A percentile compares a stretch with the other conserved stretches of the same genome.
Conservation (phyloP, 2,113 vertebrate species). For the Syngnathus scovelli region DNA sequence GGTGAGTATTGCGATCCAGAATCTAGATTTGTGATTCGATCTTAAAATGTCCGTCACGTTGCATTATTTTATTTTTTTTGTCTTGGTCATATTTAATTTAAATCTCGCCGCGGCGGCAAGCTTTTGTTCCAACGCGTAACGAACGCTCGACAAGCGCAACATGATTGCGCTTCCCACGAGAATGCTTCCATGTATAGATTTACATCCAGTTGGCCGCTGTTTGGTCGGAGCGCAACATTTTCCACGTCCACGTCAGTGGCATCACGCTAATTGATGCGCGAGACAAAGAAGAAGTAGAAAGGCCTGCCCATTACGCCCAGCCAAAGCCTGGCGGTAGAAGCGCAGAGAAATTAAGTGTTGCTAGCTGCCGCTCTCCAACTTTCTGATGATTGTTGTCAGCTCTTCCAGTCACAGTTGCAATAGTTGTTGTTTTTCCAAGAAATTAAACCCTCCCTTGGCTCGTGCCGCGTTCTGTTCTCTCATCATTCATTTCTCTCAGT, state of each 20-base stretch:
- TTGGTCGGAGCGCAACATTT: conserved; percentile 45
- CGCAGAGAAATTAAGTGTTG: conserved; percentile 62
- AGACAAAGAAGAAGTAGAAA: conserved; percentile 36
- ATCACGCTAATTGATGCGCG: conserved; percentile 57
- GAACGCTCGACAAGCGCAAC: conserved; percentile 24
- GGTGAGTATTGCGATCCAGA: conserved; percentile 70
- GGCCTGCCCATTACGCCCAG: conserved; percentile 54
- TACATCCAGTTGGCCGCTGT: conserved; percentile 47
- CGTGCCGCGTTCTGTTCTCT: conserved; percentile 3
- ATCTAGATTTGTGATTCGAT: not conserved
- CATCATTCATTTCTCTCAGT: conserved; percentile 23
- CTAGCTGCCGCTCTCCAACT: conserved; percentile 56
- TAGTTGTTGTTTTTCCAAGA: conserved; percentile 39
- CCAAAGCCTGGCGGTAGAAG: conserved; percentile 57
- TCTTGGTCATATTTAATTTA: conserved; percentile 5
- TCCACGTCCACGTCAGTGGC: conserved; percentile 55
- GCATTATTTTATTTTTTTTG: not conserved
- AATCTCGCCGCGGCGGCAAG: conserved; percentile 14
- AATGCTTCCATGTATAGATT: conserved; percentile 38
- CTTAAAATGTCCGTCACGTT: not conserved
- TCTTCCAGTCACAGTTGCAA: conserved; percentile 38
- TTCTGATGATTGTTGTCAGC: conserved; percentile 47
- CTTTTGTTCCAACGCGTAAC: conserved; percentile 30
- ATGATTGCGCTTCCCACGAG: conserved; percentile 27
- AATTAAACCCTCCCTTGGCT: conserved; percentile 26